Evolutionary conservation across 2,113 vertebrate genomes (phyloP).

Genomic region (Proterorhinus semilunaris): DNA sequence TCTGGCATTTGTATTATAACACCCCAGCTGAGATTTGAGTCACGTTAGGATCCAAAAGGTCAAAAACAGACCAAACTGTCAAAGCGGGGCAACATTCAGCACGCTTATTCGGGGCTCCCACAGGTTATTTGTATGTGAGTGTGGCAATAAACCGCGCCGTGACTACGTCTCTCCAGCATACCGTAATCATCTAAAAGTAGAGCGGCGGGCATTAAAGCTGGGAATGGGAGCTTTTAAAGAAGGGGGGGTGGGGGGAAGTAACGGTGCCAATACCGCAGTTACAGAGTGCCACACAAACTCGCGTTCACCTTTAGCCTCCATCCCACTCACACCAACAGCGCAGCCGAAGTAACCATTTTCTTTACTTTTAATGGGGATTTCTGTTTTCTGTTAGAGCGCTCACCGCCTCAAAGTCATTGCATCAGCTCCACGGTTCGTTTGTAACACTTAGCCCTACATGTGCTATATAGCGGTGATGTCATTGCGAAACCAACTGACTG

Average conservation of each 20-base stretch:
- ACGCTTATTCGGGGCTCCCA: slow-evolving; percentile 41
- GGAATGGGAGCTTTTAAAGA: slow-evolving; percentile 58
- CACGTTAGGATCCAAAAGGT: slow-evolving; percentile 45
- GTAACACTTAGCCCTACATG: slow-evolving; percentile 3
- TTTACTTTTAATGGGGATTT: slow-evolving; percentile 21
- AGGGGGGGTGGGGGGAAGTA: slow-evolving; percentile 29
- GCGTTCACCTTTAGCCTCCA: slow-evolving; percentile 57
- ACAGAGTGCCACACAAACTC: slow-evolving; percentile 55
- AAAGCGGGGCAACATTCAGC: slow-evolving; percentile 33
- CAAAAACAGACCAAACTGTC: slow-evolving; percentile 35
- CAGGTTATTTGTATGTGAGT: slow-evolving; percentile 39
- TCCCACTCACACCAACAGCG: slow-evolving; percentile 36
- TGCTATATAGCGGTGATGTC: slow-evolving; percentile 7
- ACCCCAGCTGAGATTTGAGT: slow-evolving; percentile 25
- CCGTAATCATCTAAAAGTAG: slow-evolving; percentile 61
- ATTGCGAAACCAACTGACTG: slow-evolving; percentile 17
- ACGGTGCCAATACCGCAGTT: slow-evolving; percentile 56
- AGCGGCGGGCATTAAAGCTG: slow-evolving; percentile 53
- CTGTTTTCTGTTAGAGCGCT: slow-evolving; percentile 34
- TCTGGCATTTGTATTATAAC: slow-evolving; percentile 4
- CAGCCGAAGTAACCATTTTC: slow-evolving; percentile 22
- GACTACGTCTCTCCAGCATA: slow-evolving; percentile 70
- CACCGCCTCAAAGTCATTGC: slow-evolving; percentile 29
- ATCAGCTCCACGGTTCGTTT: slow-evolving; percentile 9
- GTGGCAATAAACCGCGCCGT: slow-evolving; percentile 59